phyloP scores from a whole-genome alignment of 2,113 vertebrate genomes.

The Ovis canadensis region DNA sequence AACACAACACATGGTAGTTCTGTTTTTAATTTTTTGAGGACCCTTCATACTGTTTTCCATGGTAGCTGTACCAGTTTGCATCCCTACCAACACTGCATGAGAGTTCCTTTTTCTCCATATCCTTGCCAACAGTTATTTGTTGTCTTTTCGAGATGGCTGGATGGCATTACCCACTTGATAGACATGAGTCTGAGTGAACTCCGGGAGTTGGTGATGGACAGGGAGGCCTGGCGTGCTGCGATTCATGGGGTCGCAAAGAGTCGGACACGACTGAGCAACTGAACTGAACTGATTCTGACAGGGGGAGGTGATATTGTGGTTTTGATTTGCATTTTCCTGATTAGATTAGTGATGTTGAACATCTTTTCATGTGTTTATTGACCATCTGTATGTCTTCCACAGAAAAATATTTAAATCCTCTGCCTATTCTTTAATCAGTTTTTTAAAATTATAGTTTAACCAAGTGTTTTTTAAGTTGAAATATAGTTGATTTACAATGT shows the following conservation, averaged over 20 bases:
- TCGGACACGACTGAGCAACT: no score
- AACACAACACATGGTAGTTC: not conserved
- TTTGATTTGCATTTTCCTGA: not conserved
- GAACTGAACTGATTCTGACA: not conserved
- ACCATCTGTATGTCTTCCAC: not conserved
- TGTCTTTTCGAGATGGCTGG: no score
- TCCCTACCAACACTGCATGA: not conserved
- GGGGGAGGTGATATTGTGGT: not conserved
- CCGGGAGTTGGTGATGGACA: no score
- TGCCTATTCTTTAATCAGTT: not conserved
- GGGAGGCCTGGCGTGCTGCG: no score
- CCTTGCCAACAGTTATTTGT: not conserved
- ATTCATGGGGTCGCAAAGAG: no score
- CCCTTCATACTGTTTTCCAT: not conserved
- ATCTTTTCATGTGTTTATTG: not conserved
- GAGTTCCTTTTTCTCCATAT: not conserved
- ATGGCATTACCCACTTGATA: no score
- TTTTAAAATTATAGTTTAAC: not conserved
- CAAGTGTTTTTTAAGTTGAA: not conserved
- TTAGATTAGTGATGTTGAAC: not conserved
- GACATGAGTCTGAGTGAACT: no score
- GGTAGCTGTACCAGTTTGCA: not conserved
- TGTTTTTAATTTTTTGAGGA: not conserved
- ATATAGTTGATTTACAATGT: not conserved
- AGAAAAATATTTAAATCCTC: not conserved